These are phyloP conservation scores for Dendronephthya gigantea DNA, from an alignment of 64 coral and sea anemone species.

Conservation along the genomic window DNA sequence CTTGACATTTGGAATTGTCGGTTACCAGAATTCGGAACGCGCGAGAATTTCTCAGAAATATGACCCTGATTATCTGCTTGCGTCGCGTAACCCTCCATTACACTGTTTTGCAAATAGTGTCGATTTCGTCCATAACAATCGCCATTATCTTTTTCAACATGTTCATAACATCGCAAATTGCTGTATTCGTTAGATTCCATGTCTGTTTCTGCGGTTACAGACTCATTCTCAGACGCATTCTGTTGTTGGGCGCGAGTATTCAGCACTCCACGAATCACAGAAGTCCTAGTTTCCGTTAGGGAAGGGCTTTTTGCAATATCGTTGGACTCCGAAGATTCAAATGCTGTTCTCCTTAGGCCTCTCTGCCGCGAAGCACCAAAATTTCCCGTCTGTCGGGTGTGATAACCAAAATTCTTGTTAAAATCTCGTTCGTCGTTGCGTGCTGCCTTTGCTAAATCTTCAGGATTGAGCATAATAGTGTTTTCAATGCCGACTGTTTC, in stretches of 20 bases:
- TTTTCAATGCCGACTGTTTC: slow-evolving; percentile 5
- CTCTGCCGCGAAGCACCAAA: neutral
- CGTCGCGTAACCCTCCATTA: neutral
- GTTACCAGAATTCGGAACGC: neutral
- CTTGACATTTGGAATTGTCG: neutral
- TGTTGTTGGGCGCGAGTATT: neutral
- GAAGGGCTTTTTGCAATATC: neutral
- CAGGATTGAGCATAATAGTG: neutral
- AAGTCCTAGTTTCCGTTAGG: neutral
- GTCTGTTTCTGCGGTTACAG: neutral
- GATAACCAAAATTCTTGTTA: neutral
- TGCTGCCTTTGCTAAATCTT: neutral
- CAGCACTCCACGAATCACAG: neutral
- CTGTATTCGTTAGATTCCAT: neutral
- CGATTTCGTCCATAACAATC: neutral
- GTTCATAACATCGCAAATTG: neutral
- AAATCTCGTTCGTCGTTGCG: neutral
- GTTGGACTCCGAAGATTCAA: neutral
- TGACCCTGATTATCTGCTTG: neutral
- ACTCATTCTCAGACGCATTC: neutral
- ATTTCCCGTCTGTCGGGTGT: neutral
- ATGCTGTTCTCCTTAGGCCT: neutral
- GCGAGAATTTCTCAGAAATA: slow-evolving; percentile 9
- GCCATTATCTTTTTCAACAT: neutral
- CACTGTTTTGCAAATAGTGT: neutral